A percentile compares a stretch with the other conserved stretches of the same genome.
Evolutionary conservation across 1,140 invertebrate species (phyloP).

Genomic region (Cydia strobilella): DNA sequence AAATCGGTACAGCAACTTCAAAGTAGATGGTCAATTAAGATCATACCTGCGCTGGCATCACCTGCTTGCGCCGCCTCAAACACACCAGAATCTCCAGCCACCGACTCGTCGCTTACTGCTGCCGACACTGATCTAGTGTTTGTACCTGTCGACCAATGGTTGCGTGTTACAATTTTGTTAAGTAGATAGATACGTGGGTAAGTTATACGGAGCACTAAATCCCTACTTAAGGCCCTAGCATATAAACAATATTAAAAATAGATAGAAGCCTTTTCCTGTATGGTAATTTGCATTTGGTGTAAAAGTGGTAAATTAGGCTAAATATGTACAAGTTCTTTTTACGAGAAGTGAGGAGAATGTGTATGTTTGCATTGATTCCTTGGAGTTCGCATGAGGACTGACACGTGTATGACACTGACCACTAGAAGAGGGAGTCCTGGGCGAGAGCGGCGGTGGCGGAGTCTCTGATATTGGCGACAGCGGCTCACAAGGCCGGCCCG

Average conservation of each 20-base stretch:
- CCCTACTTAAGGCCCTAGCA: no score
- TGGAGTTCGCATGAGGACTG: neutral
- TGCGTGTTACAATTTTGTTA: neutral
- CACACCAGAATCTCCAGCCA: slow-evolving; percentile 97
- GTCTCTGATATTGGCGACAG: slow-evolving; percentile 82
- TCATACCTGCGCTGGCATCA: slow-evolving; percentile 64
- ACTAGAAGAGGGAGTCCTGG: slow-evolving; percentile 80
- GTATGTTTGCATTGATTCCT: no score
- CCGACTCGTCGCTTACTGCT: slow-evolving; percentile 97
- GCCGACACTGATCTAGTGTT: slow-evolving; percentile 94
- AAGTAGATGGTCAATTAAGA: neutral
- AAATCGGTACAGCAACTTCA: no score
- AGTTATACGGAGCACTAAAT: no score
- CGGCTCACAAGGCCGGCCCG: slow-evolving; percentile 71
- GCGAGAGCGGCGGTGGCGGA: slow-evolving; percentile 84
- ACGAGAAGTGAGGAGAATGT: no score
- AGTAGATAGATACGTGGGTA: neutral
- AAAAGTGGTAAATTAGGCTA: no score
- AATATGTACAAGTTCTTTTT: no score
- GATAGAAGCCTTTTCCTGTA: no score
- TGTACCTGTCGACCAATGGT: slow-evolving; percentile 79
- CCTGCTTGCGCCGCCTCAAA: slow-evolving; percentile 91
- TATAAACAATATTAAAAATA: no score
- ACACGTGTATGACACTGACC: slow-evolving; percentile 48
- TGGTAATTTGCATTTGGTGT: no score